These are phyloP conservation scores for Drosophila kuntzei DNA, from an alignment of 2,888 invertebrate genomes.

Conservation along the genomic window DNA sequence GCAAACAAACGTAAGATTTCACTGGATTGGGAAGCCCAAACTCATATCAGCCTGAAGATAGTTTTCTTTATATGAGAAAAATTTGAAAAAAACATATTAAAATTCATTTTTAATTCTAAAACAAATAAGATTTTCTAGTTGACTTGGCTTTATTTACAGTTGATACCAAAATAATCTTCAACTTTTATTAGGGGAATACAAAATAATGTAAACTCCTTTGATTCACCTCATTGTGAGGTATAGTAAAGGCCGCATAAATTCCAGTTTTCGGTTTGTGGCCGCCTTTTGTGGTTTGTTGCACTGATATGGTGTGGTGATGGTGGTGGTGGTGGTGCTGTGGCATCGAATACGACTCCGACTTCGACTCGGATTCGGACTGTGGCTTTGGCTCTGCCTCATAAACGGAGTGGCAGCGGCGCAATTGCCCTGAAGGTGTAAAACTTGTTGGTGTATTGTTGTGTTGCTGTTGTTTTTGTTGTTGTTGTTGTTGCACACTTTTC, in stretches of 20 bases:
- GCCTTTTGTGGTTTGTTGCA: conserved; percentile 52
- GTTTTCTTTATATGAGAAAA: not conserved
- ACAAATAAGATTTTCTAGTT: conserved; percentile 2
- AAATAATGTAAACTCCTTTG: not conserved
- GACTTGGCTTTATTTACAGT: not conserved
- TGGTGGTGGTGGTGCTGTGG: conserved; percentile 36
- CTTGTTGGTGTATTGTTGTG: conserved; percentile 62
- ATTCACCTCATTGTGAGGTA: conserved; percentile 12
- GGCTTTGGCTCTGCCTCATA: conserved; percentile 59
- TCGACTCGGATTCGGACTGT: conserved; percentile 33
- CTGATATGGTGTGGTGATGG: conserved; percentile 31
- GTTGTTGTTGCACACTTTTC: conserved; percentile 75
- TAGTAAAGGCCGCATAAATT: conserved; percentile 60
- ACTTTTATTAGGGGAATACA: not conserved
- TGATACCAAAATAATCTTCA: not conserved
- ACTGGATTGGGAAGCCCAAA: not conserved
- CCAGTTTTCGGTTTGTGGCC: conserved; percentile 46
- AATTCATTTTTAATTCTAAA: too few relatives aligned
- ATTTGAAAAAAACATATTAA: not conserved
- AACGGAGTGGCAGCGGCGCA: conserved; percentile 70
- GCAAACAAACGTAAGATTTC: not conserved
- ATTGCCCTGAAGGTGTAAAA: conserved; percentile 68
- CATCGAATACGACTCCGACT: conserved; percentile 42
- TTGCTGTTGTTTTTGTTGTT: conserved; percentile 43
- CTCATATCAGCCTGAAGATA: not conserved